Percentiles rank a stretch among this genome's conserved stretches.
phyloP scores from a whole-genome alignment of 1,140 invertebrate species.

The Papilio polytes region DNA sequence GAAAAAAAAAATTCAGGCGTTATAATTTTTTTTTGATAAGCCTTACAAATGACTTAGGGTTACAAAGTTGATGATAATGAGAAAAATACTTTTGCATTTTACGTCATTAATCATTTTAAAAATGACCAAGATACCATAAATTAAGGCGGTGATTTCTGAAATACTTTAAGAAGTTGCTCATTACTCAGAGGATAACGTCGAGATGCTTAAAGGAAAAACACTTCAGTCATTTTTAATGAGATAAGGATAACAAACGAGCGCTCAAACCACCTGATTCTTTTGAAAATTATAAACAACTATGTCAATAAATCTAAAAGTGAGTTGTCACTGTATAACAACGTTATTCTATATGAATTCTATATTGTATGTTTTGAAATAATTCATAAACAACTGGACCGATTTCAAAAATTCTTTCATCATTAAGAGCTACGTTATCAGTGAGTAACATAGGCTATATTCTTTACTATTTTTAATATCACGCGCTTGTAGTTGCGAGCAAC shows the following conservation, averaged over 20 bases:
- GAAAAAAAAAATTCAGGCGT: background rate
- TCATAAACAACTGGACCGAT: too few species aligned
- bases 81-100: background rate
- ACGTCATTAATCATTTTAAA: constrained; percentile 15
- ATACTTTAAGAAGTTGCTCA: constrained; percentile 26
- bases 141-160: constrained; percentile 21
- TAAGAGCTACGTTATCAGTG: too few species aligned
- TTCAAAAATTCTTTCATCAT: too few species aligned
- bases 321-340: too few species aligned
- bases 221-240: constrained; percentile 9
- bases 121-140: constrained; percentile 21
- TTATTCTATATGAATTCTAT: too few species aligned
- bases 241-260: constrained; percentile 2
- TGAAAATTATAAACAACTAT: background rate
- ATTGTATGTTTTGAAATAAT: background rate
- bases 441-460: too few species aligned
- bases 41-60: constrained; percentile 6
- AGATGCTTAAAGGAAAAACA: constrained; percentile 14
- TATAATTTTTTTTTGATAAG: background rate
- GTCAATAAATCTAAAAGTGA: background rate
- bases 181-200: constrained; percentile 17
- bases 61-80: constrained; percentile 24
- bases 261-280: background rate
- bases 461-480: too few species aligned
- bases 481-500: too few species aligned